phyloP scores from a whole-genome alignment of 2,113 vertebrate species.

The Zeus faber region DNA sequence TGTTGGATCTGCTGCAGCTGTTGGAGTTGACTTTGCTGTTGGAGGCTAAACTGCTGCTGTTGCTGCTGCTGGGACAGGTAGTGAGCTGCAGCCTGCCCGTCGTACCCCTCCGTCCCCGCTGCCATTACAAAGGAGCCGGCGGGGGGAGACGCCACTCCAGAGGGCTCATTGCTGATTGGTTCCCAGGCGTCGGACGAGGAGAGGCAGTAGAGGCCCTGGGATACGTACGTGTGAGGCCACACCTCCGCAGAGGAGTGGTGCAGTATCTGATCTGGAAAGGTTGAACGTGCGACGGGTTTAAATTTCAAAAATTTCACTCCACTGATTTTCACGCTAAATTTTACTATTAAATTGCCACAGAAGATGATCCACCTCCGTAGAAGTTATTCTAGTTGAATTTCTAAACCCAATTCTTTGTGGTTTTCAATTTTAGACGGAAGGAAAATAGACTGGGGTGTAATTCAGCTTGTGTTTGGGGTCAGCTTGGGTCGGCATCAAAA shows the following conservation, averaged over 20 bases:
- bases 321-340: not conserved
- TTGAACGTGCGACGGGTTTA: not conserved
- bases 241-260: conserved; percentile 86
- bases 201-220: conserved; percentile 97
- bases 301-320: conserved; percentile 8
- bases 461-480: conserved; percentile 1
- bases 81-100: conserved; percentile 64
- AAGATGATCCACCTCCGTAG: too few species aligned
- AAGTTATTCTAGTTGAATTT: too few species aligned
- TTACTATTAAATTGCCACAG: too few species aligned
- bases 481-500: conserved; percentile 9
- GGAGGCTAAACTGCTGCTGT: conserved; percentile 71
- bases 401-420: too few species aligned
- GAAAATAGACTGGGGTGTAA: not conserved
- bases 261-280: conserved; percentile 81
- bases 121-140: conserved; percentile 82
- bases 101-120: conserved; percentile 64
- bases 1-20: conserved; percentile 80
- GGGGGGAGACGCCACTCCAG: conserved; percentile 87
- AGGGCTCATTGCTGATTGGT: conserved; percentile 87
- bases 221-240: conserved; percentile 96
- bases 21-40: conserved; percentile 75
- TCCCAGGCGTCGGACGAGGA: conserved; percentile 97
- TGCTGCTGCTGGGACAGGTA: conserved; percentile 73
- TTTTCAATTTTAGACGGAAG: not conserved